Percentiles rank a stretch among this genome's conserved stretches.
These are phyloP conservation scores for Drosophila navojoa DNA, from an alignment of 1,140 invertebrate genomes.

Conservation along the genomic window DNA sequence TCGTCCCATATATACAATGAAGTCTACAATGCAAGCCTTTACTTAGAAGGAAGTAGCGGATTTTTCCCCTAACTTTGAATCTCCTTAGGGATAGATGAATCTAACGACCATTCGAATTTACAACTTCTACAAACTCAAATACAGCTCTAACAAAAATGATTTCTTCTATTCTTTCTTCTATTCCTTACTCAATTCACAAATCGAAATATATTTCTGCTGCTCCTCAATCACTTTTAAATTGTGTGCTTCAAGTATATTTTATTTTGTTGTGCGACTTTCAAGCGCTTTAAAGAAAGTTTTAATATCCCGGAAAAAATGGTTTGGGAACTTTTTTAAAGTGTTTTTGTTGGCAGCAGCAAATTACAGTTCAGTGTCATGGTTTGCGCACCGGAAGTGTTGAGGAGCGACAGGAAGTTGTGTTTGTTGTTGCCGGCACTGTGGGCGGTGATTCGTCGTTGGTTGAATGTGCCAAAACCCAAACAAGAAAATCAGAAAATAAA, in stretches of 20 bases:
- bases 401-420: slow-evolving; percentile 46
- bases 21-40: too few species aligned
- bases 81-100: too few species aligned
- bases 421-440: not conserved
- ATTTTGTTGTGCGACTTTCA: not conserved
- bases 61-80: too few species aligned
- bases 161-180: too few species aligned
- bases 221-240: not conserved
- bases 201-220: not conserved
- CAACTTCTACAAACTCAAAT: too few species aligned
- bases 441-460: not conserved
- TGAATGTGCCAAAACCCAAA: slow-evolving; percentile 40
- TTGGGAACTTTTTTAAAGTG: not conserved
- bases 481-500: slow-evolving; percentile 4
- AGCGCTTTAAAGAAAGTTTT: too few species aligned
- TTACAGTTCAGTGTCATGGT: slow-evolving; percentile 32
- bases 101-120: too few species aligned
- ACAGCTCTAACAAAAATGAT: too few species aligned
- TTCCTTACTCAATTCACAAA: too few species aligned
- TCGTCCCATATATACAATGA: too few species aligned
- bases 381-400: slow-evolving; percentile 52
- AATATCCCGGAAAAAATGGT: slow-evolving; percentile 3
- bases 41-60: too few species aligned
- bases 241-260: too few species aligned
- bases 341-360: slow-evolving; percentile 46